Evolutionary conservation across 37 sponge, comb jelly and placozoan species (phyloP), one percentile per base, ranked within the genome.

Genomic region (Lycopodina hypogea): DNA sequence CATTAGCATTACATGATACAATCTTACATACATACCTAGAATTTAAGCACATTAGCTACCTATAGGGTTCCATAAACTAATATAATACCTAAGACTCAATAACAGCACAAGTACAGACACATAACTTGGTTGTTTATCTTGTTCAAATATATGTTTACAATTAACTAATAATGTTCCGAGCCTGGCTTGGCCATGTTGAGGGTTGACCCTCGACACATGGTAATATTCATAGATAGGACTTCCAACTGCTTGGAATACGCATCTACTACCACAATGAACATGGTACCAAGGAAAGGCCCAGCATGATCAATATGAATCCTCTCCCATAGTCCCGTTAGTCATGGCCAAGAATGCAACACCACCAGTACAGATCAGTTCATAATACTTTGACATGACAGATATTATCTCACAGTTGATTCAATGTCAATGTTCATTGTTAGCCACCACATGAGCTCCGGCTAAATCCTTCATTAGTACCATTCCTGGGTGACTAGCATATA

Each of bases 201-300:
- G n/a, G n/a, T n/a, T n/a, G n/a, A n/a, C n/a, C n/a, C n/a, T n/a
- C n/a, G n/a, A n/a, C n/a, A n/a, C n/a, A n/a, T n/a, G n/a, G n/a
- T n/a, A n/a, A 45, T 42, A 17, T 21, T 22, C 48, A 71, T 42
- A 2, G 21, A 2, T 18, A n/a, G 11, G 19, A 42, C 48, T 39
- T 71, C 71, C 30, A 42, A 26, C 71, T 50, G 42, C 35, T 71
- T 71, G 2, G 50, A 71, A 22, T 71, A 35, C 2, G 71, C 71
- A 71, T 71, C 71, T 24, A 71, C 48, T 2, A 71, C 9, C 11
- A 71, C 50, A 7, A 71, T 12, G 26, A 71, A n/a, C 42, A 42
- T 71, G 18, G 36, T n/a, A 21, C 71, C 71, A 4, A 35, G 21
- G 48, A 71, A 35, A 18, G 71, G 71, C 15, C 71, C 71, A 23